Percentiles rank a stretch among this genome's conserved stretches.
Conservation (phyloP, 1,140 invertebrate species). For the Atopsyche davidsoni region DNA sequence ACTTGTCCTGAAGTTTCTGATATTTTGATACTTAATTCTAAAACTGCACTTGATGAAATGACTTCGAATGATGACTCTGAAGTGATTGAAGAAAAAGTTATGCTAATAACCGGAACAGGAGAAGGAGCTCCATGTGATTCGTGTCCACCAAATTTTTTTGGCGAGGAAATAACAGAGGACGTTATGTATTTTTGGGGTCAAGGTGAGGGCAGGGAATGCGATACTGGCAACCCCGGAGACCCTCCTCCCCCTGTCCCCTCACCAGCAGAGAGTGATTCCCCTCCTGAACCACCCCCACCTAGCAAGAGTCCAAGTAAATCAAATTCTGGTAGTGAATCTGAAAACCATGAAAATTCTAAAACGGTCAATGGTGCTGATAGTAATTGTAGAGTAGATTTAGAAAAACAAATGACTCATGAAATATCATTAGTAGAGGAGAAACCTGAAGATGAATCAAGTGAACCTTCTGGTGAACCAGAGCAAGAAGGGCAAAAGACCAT, state of each 20-base stretch:
- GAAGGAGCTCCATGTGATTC: slow-evolving; percentile 65
- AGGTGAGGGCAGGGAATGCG: slow-evolving; percentile 64
- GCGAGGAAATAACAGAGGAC: slow-evolving; percentile 66
- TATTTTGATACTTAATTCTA: slow-evolving; percentile 7
- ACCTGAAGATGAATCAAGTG: slow-evolving; percentile 8
- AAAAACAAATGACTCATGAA: slow-evolving; percentile 13
- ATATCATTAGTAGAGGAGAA: slow-evolving; percentile 24
- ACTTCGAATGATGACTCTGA: slow-evolving; percentile 52
- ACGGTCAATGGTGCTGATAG: slow-evolving; percentile 22
- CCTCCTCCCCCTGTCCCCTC: background rate
- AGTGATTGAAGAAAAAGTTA: slow-evolving; percentile 66
- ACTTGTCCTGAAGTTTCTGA: background rate
- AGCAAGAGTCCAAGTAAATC: slow-evolving; percentile 10
- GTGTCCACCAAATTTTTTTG: slow-evolving; percentile 40
- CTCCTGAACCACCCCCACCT: background rate
- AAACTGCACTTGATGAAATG: slow-evolving; percentile 4
- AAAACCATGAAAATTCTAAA: slow-evolving; percentile 7
- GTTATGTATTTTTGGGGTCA: slow-evolving; percentile 65
- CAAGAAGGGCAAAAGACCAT: slow-evolving; percentile 12
- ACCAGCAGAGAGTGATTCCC: slow-evolving; percentile 6
- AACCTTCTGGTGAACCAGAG: slow-evolving; percentile 7
- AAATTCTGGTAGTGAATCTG: slow-evolving; percentile 7
- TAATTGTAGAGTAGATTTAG: slow-evolving; percentile 17
- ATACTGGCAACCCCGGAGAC: slow-evolving; percentile 55
- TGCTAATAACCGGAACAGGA: slow-evolving; percentile 68